A percentile compares a stretch with the other conserved stretches of the same genome.
Evolutionary conservation across 2,888 invertebrate species (phyloP).

Genomic region (Digitonthophagus gazella): DNA sequence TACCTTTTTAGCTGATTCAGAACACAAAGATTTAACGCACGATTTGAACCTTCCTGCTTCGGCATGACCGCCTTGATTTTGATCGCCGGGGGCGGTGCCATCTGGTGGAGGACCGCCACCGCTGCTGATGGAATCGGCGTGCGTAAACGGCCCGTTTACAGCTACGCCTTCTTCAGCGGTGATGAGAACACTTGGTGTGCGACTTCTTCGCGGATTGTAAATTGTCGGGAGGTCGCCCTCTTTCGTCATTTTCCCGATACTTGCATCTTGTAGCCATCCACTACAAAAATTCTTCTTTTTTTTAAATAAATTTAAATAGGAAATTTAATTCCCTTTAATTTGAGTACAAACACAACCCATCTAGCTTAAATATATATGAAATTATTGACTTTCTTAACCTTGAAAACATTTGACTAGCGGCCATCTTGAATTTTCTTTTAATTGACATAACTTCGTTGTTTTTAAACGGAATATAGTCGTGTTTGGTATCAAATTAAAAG

Average conservation of each 20-base stretch:
- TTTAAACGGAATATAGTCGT: no score
- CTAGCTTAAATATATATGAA: no score
- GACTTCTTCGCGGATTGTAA: slow-evolving; percentile 63
- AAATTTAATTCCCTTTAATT: no score
- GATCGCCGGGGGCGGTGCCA: slow-evolving; percentile 53
- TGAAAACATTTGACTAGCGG: no score
- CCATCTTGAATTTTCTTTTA: no score
- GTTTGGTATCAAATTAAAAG: no score
- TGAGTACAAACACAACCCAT: no score
- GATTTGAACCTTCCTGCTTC: slow-evolving; percentile 48
- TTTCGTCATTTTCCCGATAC: slow-evolving; percentile 56
- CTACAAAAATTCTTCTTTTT: no score
- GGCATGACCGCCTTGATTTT: no score
- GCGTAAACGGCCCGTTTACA: slow-evolving; percentile 45
- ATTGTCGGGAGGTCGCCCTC: slow-evolving; percentile 79
- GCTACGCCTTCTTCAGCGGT: slow-evolving; percentile 48
- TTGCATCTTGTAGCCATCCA: background rate
- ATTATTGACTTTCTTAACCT: no score
- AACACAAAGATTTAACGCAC: slow-evolving; percentile 77
- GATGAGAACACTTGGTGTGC: slow-evolving; percentile 48
- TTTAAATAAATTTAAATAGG: no score
- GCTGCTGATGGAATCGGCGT: slow-evolving; percentile 46
- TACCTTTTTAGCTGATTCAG: slow-evolving; percentile 80
- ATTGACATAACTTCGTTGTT: no score
- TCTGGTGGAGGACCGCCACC: slow-evolving; percentile 34